Conservation (phyloP, 2,113 vertebrate species). For the Hystrix cristata region DNA sequence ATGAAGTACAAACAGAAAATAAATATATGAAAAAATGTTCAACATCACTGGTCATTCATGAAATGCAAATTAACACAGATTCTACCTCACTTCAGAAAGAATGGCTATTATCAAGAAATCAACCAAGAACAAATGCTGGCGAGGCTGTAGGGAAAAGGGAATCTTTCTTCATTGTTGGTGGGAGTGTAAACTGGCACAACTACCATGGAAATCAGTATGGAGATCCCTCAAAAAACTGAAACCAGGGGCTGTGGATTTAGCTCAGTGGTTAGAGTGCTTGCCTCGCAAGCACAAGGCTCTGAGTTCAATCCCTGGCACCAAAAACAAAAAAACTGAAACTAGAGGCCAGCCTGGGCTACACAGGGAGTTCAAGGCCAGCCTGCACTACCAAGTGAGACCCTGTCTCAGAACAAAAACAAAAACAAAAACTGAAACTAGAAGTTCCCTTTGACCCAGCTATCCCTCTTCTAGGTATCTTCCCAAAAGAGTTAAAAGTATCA, state of each 20-base stretch:
- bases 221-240: background rate
- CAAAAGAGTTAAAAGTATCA: background rate
- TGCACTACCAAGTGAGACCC: background rate
- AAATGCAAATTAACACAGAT: background rate
- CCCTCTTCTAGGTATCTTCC: background rate
- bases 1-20: too few relatives aligned
- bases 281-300: too few relatives aligned
- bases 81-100: background rate
- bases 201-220: background rate
- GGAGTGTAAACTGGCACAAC: background rate
- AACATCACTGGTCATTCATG: too few relatives aligned
- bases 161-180: background rate
- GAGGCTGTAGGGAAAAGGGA: background rate
- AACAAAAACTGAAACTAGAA: background rate
- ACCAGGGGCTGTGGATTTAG: background rate
- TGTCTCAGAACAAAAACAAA: too few relatives aligned
- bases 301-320: too few relatives aligned
- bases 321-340: background rate
- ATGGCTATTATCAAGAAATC: background rate
- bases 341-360: background rate
- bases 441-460: background rate
- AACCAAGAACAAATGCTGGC: background rate
- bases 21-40: too few relatives aligned
- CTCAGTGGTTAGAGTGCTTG: too few relatives aligned
- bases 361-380: too few relatives aligned